phyloP scores from a whole-genome alignment of 1,140 invertebrate species.

The Lethrus apterus region DNA sequence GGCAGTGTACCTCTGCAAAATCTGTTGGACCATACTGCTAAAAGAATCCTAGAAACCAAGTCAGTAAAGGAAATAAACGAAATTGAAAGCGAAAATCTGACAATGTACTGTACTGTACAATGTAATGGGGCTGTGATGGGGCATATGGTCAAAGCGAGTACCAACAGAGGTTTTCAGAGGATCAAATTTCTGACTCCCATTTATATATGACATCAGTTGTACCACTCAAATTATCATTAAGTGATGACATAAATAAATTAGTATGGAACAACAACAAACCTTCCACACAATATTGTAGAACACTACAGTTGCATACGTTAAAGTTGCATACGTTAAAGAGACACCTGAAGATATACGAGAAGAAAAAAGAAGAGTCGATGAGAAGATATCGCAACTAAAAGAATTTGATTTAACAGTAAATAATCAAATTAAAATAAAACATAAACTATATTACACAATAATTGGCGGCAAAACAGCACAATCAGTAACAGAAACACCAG shows the following conservation, averaged over 20 bases:
- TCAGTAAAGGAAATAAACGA: too few species aligned
- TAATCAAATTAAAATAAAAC: neutral
- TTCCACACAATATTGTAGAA: conserved; percentile 21
- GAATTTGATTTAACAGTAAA: too few species aligned
- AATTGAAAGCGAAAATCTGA: too few species aligned
- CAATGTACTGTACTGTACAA: too few species aligned
- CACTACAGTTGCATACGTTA: conserved; percentile 23
- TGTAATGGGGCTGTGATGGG: too few species aligned
- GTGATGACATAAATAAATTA: neutral
- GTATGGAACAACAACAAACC: conserved; percentile 25
- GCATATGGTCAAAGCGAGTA: too few species aligned
- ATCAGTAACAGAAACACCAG: neutral
- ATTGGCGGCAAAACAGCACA: neutral
- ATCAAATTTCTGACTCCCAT: neutral
- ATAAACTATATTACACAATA: neutral
- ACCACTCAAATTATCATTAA: neutral
- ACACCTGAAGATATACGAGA: conserved; percentile 14
- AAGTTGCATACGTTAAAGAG: conserved; percentile 27
- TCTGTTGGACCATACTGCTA: too few species aligned
- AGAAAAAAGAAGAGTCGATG: conserved; percentile 9
- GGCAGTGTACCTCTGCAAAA: too few species aligned
- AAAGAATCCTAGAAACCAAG: too few species aligned
- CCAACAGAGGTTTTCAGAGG: too few species aligned
- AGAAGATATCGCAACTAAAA: conserved; percentile 2
- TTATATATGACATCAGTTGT: conserved; percentile 18